These are phyloP conservation scores for Scophthalmus maximus DNA, from an alignment of 2,113 vertebrate genomes.

Conservation along the genomic window DNA sequence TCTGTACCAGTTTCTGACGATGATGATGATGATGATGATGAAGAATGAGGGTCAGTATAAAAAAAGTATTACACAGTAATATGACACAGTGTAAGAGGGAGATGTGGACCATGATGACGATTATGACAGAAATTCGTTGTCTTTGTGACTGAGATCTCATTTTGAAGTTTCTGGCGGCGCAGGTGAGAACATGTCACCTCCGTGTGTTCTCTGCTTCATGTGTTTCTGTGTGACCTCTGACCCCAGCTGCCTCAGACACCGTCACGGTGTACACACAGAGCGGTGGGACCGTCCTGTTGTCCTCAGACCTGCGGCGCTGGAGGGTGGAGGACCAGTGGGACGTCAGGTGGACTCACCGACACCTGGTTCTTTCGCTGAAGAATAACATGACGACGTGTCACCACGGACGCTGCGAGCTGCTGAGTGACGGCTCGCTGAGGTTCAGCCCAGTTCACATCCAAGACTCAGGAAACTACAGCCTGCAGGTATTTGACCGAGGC, in stretches of 20 bases:
- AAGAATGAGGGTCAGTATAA: slow-evolving; percentile 24
- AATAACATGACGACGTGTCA: background rate
- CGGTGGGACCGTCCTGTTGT: background rate
- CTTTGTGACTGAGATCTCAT: too few relatives aligned
- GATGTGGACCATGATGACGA: too few relatives aligned
- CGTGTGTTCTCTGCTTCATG: too few relatives aligned
- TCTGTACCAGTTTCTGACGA: background rate
- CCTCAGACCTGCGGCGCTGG: too few relatives aligned
- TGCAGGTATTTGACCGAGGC: slow-evolving; percentile 5
- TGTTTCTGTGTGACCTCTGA: slow-evolving; percentile 22
- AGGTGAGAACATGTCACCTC: too few relatives aligned
- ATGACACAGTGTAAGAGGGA: too few relatives aligned
- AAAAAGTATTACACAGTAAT: too few relatives aligned
- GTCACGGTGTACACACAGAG: background rate
- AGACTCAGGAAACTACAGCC: slow-evolving; percentile 46
- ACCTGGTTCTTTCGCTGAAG: background rate
- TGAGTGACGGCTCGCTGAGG: slow-evolving; percentile 11
- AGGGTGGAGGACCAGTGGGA: too few relatives aligned
- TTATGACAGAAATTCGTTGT: too few relatives aligned
- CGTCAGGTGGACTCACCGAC: slow-evolving; percentile 31
- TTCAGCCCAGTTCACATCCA: too few relatives aligned
- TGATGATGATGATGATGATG: slow-evolving; percentile 11
- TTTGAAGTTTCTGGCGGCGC: too few relatives aligned
- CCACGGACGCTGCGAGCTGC: slow-evolving; percentile 26
- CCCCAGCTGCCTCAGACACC: slow-evolving; percentile 6